Evolutionary conservation across 2,888 invertebrate genomes (phyloP), one percentile per base, ranked within the genome.

Genomic region (Linyphia triangularis): DNA sequence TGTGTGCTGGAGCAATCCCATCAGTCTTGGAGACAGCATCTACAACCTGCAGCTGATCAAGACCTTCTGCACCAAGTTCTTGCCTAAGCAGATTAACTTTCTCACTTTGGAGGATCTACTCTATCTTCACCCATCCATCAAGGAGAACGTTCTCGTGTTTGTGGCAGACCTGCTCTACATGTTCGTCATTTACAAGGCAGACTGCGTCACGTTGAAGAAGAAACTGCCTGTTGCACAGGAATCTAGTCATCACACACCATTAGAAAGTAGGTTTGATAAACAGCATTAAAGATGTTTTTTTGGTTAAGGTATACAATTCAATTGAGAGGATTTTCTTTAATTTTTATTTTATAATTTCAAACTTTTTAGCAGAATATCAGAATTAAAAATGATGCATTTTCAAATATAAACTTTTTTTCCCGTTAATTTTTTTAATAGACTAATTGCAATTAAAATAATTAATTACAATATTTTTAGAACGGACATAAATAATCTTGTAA

Each of bases 71-170:
- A 94, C 95, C 92, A 95, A 95, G 92, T 95, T 96, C 93, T 94
- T 98, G 93, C 97, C 98, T 91, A 95, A 96, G 92, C 95, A 96
- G 92, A 96, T 97, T 92, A 97, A 97, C 94, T 97, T 98, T 93
- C 96, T 98, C 95, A 95, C 96, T 93, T 96, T 97, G 16, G 98
- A 98, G 93, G 98, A 99, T 93, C 95, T 98, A 91, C 96, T 98
- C 51, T 98, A 97, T 92, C 96, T 97, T 95, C 95, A 97, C n/a
- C 96, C 97, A 92, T 96, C 97, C 90, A 96, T 98, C 96, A 96
- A 96, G 89, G 96, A 96, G 92, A 98, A 98, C 93, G 94, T 98
- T 92, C 95, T 97, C 91, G 97, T 97, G 85, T 96, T 98, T 94
- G 94, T 98, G 91, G 97, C 98, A 86, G 98, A 99, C 93, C 95